Conservation (phyloP, 1,140 invertebrate genomes). For the Cephus cinctus region DNA sequence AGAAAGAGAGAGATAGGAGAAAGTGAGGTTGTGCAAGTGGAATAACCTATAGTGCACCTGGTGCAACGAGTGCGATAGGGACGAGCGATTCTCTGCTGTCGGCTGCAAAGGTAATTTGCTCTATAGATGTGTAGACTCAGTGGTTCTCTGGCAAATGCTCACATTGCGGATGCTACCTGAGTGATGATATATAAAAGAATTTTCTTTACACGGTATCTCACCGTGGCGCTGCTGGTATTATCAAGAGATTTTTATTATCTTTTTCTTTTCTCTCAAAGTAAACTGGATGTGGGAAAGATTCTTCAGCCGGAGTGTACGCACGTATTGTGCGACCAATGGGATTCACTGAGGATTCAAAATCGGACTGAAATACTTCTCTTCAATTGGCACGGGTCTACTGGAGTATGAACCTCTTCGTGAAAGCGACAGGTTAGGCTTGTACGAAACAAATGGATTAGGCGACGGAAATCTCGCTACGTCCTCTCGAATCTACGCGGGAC, state of each 20-base stretch:
- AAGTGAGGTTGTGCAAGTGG: constrained; percentile 4
- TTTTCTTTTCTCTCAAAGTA: no score
- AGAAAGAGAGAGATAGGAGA: constrained; percentile 13
- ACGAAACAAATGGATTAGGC: constrained; percentile 30
- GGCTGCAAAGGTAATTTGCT: constrained; percentile 43
- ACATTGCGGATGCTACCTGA: no score
- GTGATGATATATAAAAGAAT: no score
- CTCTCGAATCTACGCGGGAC: constrained; percentile 3
- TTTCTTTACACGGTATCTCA: background rate
- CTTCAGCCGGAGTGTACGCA: background rate
- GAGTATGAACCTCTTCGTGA: background rate
- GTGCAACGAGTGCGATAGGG: constrained; percentile 16
- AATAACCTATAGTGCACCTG: constrained; percentile 3
- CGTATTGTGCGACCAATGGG: background rate
- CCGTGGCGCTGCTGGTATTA: no score
- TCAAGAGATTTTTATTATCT: no score
- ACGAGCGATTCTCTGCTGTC: constrained; percentile 29
- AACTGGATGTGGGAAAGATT: no score
- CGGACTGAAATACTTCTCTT: background rate
- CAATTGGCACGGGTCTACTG: background rate
- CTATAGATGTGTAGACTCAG: constrained; percentile 35
- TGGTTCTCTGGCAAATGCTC: constrained; percentile 21
- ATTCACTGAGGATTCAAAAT: no score
- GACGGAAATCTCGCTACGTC: constrained; percentile 25
- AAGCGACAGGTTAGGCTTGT: background rate